Evolutionary conservation across 2,113 vertebrate species (phyloP).

Genomic region (Oryzias woworae): DNA sequence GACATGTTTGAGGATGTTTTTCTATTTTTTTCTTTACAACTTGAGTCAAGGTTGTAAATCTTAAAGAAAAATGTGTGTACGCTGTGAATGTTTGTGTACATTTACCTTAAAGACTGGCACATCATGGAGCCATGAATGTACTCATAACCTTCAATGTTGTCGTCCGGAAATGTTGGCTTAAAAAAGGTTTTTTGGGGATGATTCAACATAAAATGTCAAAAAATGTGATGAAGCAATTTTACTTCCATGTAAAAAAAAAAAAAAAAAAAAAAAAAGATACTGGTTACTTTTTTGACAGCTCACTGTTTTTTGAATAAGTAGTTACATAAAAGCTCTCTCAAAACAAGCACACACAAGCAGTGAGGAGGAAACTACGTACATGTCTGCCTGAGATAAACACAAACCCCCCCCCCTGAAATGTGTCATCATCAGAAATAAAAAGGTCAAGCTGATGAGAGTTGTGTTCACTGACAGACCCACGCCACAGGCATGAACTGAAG

Average conservation of each 20-base stretch:
- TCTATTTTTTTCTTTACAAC: slow-evolving; percentile 34
- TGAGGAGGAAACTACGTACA: neutral
- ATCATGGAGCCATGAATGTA: slow-evolving; percentile 66
- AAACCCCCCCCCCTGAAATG: neutral
- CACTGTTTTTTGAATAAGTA: slow-evolving; percentile 1
- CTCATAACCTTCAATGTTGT: slow-evolving; percentile 53
- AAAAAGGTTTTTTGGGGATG: slow-evolving; percentile 14
- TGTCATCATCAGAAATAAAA: neutral
- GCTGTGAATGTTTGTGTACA: slow-evolving; percentile 65
- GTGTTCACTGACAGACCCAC: slow-evolving; percentile 4
- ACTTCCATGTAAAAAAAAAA: slow-evolving; percentile 16
- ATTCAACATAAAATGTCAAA: slow-evolving; percentile 18
- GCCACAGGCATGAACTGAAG: neutral
- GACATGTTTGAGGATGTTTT: slow-evolving; percentile 36
- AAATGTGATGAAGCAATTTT: slow-evolving; percentile 28
- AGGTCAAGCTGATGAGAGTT: slow-evolving; percentile 28
- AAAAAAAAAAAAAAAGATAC: slow-evolving; percentile 3
- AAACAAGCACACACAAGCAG: slow-evolving; percentile 32
- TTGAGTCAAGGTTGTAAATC: slow-evolving; percentile 23
- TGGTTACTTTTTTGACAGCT: neutral
- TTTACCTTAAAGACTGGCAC: slow-evolving; percentile 48
- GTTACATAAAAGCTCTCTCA: neutral
- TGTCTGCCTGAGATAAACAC: slow-evolving; percentile 2
- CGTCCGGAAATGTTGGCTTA: slow-evolving; percentile 43
- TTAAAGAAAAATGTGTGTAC: slow-evolving; percentile 41